Evolutionary conservation across 1,140 invertebrate species (phyloP), one percentile per base, ranked within the genome.

Genomic region (Oryctes rhinoceros): DNA sequence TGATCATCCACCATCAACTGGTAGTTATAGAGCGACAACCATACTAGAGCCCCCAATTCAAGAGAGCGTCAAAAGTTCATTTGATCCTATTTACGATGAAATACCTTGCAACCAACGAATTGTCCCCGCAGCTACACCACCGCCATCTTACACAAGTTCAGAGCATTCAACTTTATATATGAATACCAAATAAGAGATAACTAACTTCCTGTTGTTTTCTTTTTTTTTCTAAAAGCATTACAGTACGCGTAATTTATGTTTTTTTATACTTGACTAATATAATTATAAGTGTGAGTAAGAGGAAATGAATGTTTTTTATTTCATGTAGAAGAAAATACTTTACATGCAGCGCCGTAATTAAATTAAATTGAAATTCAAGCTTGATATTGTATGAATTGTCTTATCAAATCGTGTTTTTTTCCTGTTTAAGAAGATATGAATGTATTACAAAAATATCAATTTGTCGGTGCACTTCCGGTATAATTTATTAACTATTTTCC

Each of bases 1-100:
- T 79, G 86, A 86, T 53, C 84, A 86, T 81, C 86, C 85, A 49
- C 86, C 85, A n/a, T 86, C 85, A 6, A 84, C 83, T n/a, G 83
- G 83, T 30, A 86, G 84, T 78, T 85, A 84, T 71, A 78, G 86
- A 78, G 84, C 85, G 5, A 83, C 84, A 6, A 84, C 83, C 11
- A 81, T 83, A 5, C 80, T 84, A 13, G 84, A 85, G 62, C 79
- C 83, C 0, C 30, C 44, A 35, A 20, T 49, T 47, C 49, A 59
- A 24, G 44, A 82, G 6, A 39, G 74, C 7, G 18, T 20, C 15
- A 13, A 76, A 49, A 59, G 13, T 10, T 59, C 13, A 59, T 48
- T 76, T 18, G 86, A 86, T 74, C 85, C 84, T 6, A 65, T 86
- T 5, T 86, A 86, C 80, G 86, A 86, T 80, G 86, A 86, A 80